These are phyloP conservation scores for Formicarius rufipectus DNA, from an alignment of 2,113 vertebrate genomes.

Conservation along the genomic window DNA sequence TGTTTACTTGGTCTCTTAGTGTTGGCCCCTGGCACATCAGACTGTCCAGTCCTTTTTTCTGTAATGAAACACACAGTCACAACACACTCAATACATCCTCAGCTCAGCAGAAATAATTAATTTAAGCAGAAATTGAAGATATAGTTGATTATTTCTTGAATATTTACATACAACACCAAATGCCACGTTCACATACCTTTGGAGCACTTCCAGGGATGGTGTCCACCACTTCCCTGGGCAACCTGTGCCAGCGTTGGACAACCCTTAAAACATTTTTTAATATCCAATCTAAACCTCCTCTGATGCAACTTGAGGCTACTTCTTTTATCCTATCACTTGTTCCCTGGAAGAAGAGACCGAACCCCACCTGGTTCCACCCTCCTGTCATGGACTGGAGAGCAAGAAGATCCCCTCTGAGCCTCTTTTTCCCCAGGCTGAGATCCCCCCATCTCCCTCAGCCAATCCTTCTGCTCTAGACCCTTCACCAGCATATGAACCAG, in stretches of 20 bases:
- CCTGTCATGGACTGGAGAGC: not conserved
- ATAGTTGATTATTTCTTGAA: not conserved
- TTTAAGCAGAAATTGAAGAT: not conserved
- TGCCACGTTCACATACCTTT: not conserved
- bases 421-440: not conserved
- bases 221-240: not conserved
- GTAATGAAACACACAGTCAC: not conserved
- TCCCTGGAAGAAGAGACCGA: not conserved
- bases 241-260: not conserved
- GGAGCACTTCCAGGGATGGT: not conserved
- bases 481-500: not conserved
- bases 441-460: not conserved
- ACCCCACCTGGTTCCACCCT: not conserved
- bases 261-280: not conserved
- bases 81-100: not conserved
- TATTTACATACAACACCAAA: not conserved
- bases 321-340: not conserved
- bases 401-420: not conserved
- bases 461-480: not conserved
- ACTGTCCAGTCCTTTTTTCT: conserved; percentile 30
- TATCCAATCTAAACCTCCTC: not conserved
- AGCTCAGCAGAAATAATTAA: not conserved
- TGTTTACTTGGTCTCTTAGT: not conserved
- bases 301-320: not conserved
- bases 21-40: not conserved